Evolutionary conservation across 2,797 vertebrate genomes (phyloP).

Genomic region (Notolabrus celidotus): DNA sequence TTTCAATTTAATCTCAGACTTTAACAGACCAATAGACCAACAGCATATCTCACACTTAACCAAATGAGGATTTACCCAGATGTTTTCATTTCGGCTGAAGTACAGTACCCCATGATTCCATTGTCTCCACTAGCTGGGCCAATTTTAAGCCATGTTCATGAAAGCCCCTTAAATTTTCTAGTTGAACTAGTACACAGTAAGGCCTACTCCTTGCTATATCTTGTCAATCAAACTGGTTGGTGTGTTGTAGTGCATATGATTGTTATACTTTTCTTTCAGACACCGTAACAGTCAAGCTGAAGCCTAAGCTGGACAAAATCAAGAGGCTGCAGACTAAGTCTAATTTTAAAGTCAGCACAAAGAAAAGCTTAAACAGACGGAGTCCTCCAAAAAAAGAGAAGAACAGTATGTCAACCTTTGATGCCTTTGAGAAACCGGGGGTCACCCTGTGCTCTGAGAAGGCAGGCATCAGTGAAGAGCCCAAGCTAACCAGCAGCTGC

Average conservation of each 20-base stretch:
- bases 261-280: conserved; percentile 50
- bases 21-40: too few relatives aligned
- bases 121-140: too few relatives aligned
- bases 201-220: too few relatives aligned
- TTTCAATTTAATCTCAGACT: too few relatives aligned
- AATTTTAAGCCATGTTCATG: too few relatives aligned
- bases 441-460: not conserved
- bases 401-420: not conserved
- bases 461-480: conserved; percentile 16
- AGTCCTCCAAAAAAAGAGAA: conserved; percentile 64
- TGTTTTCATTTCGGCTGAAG: too few relatives aligned
- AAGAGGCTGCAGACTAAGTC: conserved; percentile 50
- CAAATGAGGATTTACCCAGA: too few relatives aligned
- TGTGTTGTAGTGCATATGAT: not conserved
- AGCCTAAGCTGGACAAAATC: conserved; percentile 58
- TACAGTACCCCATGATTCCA: too few relatives aligned
- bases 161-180: too few relatives aligned
- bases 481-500: conserved; percentile 25
- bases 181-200: too few relatives aligned
- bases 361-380: conserved; percentile 56
- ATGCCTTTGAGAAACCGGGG: conserved; percentile 28
- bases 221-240: too few relatives aligned
- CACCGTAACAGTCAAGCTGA: conserved; percentile 35
- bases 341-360: conserved; percentile 50
- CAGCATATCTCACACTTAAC: too few relatives aligned